Base-by-base conservation (phyloP, 1,140 invertebrate species). In the Leptinotarsa defecta region DNA sequence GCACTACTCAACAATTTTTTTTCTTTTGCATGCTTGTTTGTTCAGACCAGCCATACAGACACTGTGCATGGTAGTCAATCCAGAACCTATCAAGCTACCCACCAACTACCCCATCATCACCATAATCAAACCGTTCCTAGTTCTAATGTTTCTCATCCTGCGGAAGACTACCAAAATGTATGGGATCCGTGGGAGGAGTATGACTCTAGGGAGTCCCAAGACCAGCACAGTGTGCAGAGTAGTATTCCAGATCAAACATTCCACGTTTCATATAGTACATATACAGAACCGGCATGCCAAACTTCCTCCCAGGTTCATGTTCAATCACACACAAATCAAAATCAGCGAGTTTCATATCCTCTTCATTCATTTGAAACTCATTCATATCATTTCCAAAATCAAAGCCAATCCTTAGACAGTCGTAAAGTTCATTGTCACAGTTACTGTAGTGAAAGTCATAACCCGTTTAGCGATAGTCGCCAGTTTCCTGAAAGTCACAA, bases 121-220 rank as follows among this genome's bases (percentile, higher is more conserved):
- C 73, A 27, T 62, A 74, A 76, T 73, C 69, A 73, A 17, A 73
- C n/a, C 43, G 13, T 69, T 43, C 34, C 34, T 43, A 43, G 34
- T 43, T 43, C 68, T 57, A 24, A 27, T 24, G 64, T 17, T 43
- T 24, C 48, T 43, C 15, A 67, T 73, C 75, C 74, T 71, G 74
- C 79, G 74, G 74, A 71, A 68, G 74, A 81, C 64, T 76, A 71
- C 76, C 78, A 79, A 70, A 80, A 78, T 73, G 79, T 82, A 68
- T 83, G 79, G 82, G 88, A 89, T 86, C 88, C 88, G 74, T 89
- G 88, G 88, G 87, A 89, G 80, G 87, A 88, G 81, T 88, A 88
- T 81, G 85, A 88, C 83, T 80, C 84, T 79, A 85, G 83, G 76
- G 70, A 78, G 48, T 67, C 74, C 22, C n/a, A 67, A 24, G 13